Conservation (phyloP, 2,797 vertebrate genomes). For the Melanotaenia boesemani region DNA sequence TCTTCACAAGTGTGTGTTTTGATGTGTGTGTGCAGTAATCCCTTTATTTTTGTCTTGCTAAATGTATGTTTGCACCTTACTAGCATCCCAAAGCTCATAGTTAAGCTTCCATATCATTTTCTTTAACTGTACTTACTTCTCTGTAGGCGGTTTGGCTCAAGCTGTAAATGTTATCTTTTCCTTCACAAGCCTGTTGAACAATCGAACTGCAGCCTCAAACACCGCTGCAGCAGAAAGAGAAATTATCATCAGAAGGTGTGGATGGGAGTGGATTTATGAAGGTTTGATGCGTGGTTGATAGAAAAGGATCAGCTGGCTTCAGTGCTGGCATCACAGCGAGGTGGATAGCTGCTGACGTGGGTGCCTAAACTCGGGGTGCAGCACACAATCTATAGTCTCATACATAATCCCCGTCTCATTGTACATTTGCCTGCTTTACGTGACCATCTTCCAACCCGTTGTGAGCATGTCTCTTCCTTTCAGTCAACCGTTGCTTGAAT, state of each 20-base stretch:
- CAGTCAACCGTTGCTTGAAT: neutral
- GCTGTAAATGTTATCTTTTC: slow-evolving; percentile 11
- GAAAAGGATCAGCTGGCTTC: too few relatives aligned
- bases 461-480: neutral
- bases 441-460: neutral
- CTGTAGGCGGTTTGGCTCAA: slow-evolving; percentile 17
- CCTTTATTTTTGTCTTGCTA: slow-evolving; percentile 45
- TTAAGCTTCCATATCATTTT: slow-evolving; percentile 50
- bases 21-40: slow-evolving; percentile 36
- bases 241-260: neutral
- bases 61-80: slow-evolving; percentile 40
- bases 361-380: neutral
- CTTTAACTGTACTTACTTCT: slow-evolving; percentile 32
- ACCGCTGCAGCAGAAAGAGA: neutral
- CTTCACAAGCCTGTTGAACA: slow-evolving; percentile 14
- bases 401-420: neutral
- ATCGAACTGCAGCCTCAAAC: neutral
- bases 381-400: slow-evolving; percentile 3
- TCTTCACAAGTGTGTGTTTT: slow-evolving; percentile 35
- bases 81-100: slow-evolving; percentile 26
- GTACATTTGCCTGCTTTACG: neutral
- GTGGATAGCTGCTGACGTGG: slow-evolving; percentile 1
- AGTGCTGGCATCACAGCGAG: too few relatives aligned
- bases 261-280: too few relatives aligned
- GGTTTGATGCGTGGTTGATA: too few relatives aligned